Percentiles rank a stretch among this genome's conserved stretches.
Evolutionary conservation across 1,140 invertebrate species (phyloP).

Genomic region (Hirudo medicinalis): DNA sequence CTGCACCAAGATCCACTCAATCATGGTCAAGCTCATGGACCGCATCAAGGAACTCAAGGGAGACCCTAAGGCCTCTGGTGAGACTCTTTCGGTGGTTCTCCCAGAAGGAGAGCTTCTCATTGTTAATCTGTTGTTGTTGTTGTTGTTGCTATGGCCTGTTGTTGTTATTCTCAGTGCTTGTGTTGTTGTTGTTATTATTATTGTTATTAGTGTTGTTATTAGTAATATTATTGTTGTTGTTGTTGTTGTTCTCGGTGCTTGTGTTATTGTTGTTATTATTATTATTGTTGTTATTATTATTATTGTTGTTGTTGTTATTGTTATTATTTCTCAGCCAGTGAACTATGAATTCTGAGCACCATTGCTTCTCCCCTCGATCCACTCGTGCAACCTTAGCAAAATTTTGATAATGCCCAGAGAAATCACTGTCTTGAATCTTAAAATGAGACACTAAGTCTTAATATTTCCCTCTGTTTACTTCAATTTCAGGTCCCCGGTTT

Average conservation of each 20-base stretch:
- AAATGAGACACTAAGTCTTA: no score
- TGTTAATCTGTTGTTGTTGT: not conserved
- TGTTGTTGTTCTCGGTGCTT: not conserved
- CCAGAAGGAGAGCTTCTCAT: no score
- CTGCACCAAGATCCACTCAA: slow-evolving; percentile 71
- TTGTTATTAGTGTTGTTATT: not conserved
- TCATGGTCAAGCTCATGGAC: slow-evolving; percentile 71
- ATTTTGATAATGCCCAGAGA: no score
- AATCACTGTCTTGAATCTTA: no score
- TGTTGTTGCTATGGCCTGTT: not conserved
- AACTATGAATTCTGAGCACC: no score
- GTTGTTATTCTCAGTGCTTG: not conserved
- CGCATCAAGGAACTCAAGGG: slow-evolving; percentile 58
- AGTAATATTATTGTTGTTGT: slow-evolving; percentile 3
- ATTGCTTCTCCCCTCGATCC: no score
- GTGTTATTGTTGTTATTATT: slow-evolving; percentile 1
- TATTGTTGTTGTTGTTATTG: slow-evolving; percentile 5
- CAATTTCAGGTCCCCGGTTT: no score
- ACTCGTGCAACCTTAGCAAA: no score
- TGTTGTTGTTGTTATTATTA: slow-evolving; percentile 4
- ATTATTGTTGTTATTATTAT: slow-evolving; percentile 12
- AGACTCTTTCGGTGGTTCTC: not conserved
- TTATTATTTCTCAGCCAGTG: not conserved
- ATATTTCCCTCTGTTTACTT: no score
- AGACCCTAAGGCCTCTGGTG: slow-evolving; percentile 36